Evolutionary conservation across 92 coral and sea anemone species (phyloP), one percentile per base, ranked within the genome.

Genomic region (Actinostola sp.): DNA sequence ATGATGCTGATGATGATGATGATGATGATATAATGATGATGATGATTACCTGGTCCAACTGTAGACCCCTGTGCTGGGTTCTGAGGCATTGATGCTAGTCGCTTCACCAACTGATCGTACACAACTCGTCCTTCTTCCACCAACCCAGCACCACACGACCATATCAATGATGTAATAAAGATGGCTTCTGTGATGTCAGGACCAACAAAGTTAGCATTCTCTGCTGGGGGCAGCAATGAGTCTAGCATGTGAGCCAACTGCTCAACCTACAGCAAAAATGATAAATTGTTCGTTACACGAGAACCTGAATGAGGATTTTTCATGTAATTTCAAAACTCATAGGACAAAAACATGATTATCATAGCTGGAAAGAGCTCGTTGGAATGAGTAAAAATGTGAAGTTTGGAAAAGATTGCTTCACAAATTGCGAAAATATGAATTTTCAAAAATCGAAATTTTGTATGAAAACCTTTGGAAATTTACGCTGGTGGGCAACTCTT

Each of bases 41-140:
- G n/a, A n/a, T n/a, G n/a, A n/a, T n/a, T n/a, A 90, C 97, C 98
- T 79, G 98, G 92, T 0, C 97, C 97, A 30, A 94, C 98, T 8
- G 68, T 89, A 19, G 95, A 79, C n/a, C 98, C 98, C 53, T 86
- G 92, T 16, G 97, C 84, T 15, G 98, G 97, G 83, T 94, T 94
- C 66, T 91, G 95, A 33, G 98, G 98, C 66, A 94, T 70, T 0
- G 90, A 76, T 0, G 98, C 87, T 12, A 94, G 80, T 58, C 93
- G 75, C 61, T 94, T 94, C 35, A 94, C 81, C 43, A 88, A 79
- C 71, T 79, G 89, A 67, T 94, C 98, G 59, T 88, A 94, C 33
- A 88, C 91, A 13, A 77, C 83, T 61, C 98, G 88, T 23, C 93
- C 98, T 13, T 82, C 97, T 74, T 94, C 95, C 65, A 91, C 77